Percentiles rank a stretch among this genome's conserved stretches.
phyloP scores from a whole-genome alignment of 2,113 vertebrate species.

The Melanotaenia duboulayi region DNA sequence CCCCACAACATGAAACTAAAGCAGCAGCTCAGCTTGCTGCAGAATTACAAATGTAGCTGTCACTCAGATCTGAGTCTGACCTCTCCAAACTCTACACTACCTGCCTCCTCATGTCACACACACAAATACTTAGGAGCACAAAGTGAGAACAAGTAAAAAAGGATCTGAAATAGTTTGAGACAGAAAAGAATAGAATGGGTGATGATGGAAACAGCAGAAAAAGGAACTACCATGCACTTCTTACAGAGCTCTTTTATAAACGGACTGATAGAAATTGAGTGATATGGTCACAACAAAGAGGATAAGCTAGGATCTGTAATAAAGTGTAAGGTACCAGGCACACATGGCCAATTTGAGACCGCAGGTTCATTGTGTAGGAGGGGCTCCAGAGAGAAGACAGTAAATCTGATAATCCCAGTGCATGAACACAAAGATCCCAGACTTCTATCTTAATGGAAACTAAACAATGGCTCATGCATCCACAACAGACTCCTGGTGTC shows the following conservation, averaged over 20 bases:
- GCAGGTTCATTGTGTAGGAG: slow-evolving; percentile 52
- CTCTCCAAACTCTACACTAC: slow-evolving; percentile 62
- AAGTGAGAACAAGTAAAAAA: slow-evolving; percentile 15
- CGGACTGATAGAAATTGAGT: slow-evolving; percentile 26
- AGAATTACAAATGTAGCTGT: slow-evolving; percentile 77
- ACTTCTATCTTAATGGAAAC: slow-evolving; percentile 65
- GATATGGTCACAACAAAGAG: slow-evolving; percentile 33
- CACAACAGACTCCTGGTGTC: slow-evolving; percentile 36
- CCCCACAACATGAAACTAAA: slow-evolving; percentile 38
- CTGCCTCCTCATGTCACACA: slow-evolving; percentile 69
- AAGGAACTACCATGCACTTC: not conserved
- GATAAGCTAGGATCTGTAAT: slow-evolving; percentile 19
- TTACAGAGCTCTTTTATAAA: slow-evolving; percentile 1
- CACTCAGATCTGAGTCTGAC: slow-evolving; percentile 68
- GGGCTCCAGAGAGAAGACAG: slow-evolving; percentile 57
- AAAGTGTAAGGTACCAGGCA: slow-evolving; percentile 29
- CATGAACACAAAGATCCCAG: slow-evolving; percentile 64
- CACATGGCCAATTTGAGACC: slow-evolving; percentile 60
- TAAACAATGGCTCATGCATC: slow-evolving; percentile 64
- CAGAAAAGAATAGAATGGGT: not conserved
- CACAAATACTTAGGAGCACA: slow-evolving; percentile 30
- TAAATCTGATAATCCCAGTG: slow-evolving; percentile 69
- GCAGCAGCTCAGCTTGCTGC: slow-evolving; percentile 23
- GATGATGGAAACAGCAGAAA: not conserved
- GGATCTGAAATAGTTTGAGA: slow-evolving; percentile 4